These are phyloP conservation scores for Desoria tigrina DNA, from an alignment of 2,888 invertebrate genomes.

Conservation along the genomic window DNA sequence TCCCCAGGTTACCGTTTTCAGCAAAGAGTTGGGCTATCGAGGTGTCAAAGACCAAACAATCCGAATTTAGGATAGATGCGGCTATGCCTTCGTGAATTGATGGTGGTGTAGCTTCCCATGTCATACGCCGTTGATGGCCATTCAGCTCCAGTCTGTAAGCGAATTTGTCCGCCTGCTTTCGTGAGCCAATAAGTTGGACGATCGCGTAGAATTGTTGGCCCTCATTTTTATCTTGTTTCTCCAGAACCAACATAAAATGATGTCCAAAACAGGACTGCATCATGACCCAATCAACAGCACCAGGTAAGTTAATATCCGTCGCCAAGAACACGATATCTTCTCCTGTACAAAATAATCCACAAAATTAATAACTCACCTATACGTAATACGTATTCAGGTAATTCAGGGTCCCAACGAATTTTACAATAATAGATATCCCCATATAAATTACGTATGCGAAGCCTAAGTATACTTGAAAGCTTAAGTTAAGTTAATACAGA, in stretches of 20 bases:
- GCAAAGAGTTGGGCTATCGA: slow-evolving; percentile 97
- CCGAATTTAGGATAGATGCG: slow-evolving; percentile 94
- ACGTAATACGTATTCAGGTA: no score
- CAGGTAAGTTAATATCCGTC: slow-evolving; percentile 98
- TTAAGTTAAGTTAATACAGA: no score
- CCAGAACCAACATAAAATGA: slow-evolving; percentile 98
- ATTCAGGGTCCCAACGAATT: no score
- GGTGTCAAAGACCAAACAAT: slow-evolving; percentile 98
- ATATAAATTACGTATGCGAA: no score
- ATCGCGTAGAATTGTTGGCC: slow-evolving; percentile 97
- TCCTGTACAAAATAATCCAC: slow-evolving; percentile 61
- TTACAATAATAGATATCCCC: no score
- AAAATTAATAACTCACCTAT: no score
- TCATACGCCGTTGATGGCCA: slow-evolving; percentile 88
- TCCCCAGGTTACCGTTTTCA: slow-evolving; percentile 97
- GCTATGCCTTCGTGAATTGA: slow-evolving; percentile 99
- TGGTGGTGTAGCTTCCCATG: slow-evolving; percentile 98
- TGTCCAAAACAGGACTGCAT: slow-evolving; percentile 99
- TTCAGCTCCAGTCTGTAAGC: slow-evolving; percentile 95
- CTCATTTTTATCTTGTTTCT: slow-evolving; percentile 97
- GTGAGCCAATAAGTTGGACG: slow-evolving; percentile 96
- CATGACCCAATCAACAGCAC: slow-evolving; percentile 99
- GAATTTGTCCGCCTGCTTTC: slow-evolving; percentile 98
- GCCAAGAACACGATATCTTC: slow-evolving; percentile 99
- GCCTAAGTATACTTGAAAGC: no score